phyloP scores from a whole-genome alignment of 2,113 vertebrate genomes.

The Neotoma lepida region DNA sequence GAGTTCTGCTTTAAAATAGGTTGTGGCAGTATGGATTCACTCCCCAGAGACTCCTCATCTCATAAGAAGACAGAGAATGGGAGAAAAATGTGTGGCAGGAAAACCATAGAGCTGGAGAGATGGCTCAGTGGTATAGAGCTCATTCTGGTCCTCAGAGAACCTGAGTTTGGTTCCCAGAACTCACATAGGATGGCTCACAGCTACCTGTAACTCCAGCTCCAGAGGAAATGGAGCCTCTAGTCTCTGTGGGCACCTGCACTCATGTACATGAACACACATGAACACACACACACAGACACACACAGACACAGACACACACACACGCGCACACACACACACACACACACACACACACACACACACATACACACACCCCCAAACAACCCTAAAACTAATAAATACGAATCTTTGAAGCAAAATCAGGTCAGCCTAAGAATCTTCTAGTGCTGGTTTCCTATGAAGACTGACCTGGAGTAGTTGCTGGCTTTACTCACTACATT shows the following conservation, averaged over 20 bases:
- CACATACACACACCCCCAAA: background rate
- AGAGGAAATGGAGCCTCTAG: background rate
- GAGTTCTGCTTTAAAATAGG: constrained; percentile 51
- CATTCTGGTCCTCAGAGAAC: background rate
- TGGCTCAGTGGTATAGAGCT: background rate
- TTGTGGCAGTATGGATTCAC: constrained; percentile 26
- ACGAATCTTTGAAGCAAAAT: background rate
- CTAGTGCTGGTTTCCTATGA: background rate
- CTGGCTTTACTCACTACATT: constrained; percentile 15
- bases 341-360: background rate
- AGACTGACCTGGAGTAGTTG: background rate
- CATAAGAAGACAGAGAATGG: constrained; percentile 21
- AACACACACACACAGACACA: background rate
- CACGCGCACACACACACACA: no score
- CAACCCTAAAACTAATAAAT: background rate
- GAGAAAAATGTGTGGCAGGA: background rate
- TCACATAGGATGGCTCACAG: background rate
- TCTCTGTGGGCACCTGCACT: background rate
- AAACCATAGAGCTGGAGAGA: background rate
- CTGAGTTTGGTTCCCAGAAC: background rate
- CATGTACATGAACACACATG: background rate
- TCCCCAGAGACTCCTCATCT: constrained; percentile 1
- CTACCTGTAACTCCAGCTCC: background rate
- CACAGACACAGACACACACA: background rate
- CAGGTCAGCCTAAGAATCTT: background rate